These are phyloP conservation scores for Ictalurus furcatus DNA, from an alignment of 2,113 vertebrate species.

Conservation along the genomic window DNA sequence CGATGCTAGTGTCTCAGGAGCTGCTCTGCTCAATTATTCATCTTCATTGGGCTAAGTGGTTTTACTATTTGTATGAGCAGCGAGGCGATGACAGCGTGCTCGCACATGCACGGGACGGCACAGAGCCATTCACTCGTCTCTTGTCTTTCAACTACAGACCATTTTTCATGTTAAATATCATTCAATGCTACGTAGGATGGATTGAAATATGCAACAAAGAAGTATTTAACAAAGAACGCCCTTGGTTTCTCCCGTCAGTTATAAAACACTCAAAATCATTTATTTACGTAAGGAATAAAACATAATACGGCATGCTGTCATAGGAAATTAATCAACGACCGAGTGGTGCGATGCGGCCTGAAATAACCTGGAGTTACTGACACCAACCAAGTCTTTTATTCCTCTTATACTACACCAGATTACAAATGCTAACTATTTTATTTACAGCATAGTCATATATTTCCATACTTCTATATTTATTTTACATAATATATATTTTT, in stretches of 20 bases:
- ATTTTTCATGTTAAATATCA: neutral
- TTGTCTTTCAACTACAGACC: neutral
- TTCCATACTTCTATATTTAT: neutral
- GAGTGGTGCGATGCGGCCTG: neutral
- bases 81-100: slow-evolving; percentile 65
- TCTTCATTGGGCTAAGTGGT: slow-evolving; percentile 78
- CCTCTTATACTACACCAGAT: neutral
- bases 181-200: neutral
- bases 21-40: slow-evolving; percentile 83
- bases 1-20: slow-evolving; percentile 66
- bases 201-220: neutral
- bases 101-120: slow-evolving; percentile 38
- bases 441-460: neutral
- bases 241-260: neutral
- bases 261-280: neutral
- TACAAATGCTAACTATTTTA: neutral
- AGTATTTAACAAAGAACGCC: too few species aligned
- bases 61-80: slow-evolving; percentile 71
- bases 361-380: neutral
- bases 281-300: neutral
- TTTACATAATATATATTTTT: neutral
- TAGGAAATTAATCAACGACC: neutral
- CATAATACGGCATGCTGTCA: neutral
- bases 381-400: neutral
- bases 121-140: neutral